Conservation (phyloP, 2,888 invertebrate species). For the Lepidocyrtoides sp. region DNA sequence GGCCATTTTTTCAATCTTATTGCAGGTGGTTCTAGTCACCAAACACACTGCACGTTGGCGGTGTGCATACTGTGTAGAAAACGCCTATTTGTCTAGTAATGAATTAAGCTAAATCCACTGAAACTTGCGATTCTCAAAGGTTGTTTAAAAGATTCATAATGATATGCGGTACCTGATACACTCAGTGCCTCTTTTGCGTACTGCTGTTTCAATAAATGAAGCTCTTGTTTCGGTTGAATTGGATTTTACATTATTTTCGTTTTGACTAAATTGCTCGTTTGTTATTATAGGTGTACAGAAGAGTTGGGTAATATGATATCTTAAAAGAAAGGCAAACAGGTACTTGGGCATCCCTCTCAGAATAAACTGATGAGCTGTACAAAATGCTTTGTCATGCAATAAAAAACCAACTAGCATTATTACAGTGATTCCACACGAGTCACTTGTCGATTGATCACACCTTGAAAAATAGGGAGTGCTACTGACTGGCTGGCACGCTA, state of each 20-base stretch:
- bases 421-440: conserved; percentile 5
- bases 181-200: too few relatives aligned
- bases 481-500: not conserved
- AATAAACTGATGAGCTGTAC: not conserved
- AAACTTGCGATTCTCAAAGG: too few relatives aligned
- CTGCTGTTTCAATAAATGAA: too few relatives aligned
- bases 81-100: not conserved
- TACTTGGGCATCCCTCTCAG: not conserved
- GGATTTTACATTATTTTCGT: not conserved
- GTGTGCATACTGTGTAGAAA: not conserved
- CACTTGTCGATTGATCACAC: conserved; percentile 60
- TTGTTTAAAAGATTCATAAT: not conserved
- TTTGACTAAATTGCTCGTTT: not conserved
- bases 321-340: not conserved
- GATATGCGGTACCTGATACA: not conserved
- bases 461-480: conserved; percentile 50
- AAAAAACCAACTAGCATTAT: not conserved
- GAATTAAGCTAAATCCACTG: not conserved
- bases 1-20: not conserved
- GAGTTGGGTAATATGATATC: not conserved
- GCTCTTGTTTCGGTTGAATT: not conserved
- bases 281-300: not conserved
- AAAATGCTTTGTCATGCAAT: conserved; percentile 14
- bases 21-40: not conserved
- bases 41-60: not conserved